Base-by-base conservation (phyloP, 1,140 invertebrate genomes). In the Drosophila rufa region DNA sequence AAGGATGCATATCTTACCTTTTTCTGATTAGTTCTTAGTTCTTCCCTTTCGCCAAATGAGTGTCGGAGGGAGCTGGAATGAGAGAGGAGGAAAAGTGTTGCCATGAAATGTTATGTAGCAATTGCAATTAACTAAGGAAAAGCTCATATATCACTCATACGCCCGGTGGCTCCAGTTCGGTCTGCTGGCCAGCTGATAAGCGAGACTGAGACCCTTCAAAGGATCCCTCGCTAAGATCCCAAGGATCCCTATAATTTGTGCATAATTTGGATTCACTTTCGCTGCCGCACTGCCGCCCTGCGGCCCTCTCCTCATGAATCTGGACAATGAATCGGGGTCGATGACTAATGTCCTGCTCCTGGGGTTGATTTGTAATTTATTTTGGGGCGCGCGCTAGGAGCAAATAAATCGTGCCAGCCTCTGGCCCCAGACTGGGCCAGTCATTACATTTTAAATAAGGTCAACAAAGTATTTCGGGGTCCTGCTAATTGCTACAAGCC, bases 401-500 rank as follows among this genome's bases (percentile, higher is more conserved):
- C 74, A 82, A 82, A 78, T 79, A 82, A 82, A 82, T 82, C 69
- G 61, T 59, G 11, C 1, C 30, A 36, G n/a, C 47, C 50, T 61
- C 48, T 19, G 36, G 25, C 33, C 8, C 22, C 4, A 2, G 17
- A n/a, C 25, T 22, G 17, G 22, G 27, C 48, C 46, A 75, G 60
- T 82, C 80, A 83, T 80, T 84, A 75, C 68, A 85, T 86, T 86
- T 87, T 65, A 70, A 82, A 57, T 75, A 82, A 82, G 82, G 82
- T 85, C 82, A 79, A 79, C 68, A 74, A 40, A 75, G 47, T 61
- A 36, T 69, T 43, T 66, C 40, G 14, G 30, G 45, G n/a, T 48
- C 51, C 60, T 80, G 84, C 83, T 87, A 87, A 87, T 87, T 87
- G 84, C 84, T 57, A 65, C 66, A 87, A 86, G 79, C 40, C 62